phyloP scores from a whole-genome alignment of 2,113 vertebrate species.

The rabbit (Oryctolagus cuniculus) region mOryCun1.1 NC_091435.1:79732001-79732500 shows the following conservation, averaged over 20 bases:
- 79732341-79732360: not conserved
- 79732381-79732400: too few species aligned
- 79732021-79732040: not conserved
- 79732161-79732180: not conserved
- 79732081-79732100: not conserved
- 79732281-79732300: not conserved
- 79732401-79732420: too few species aligned
- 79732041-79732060: not conserved
- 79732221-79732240: not conserved
- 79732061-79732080: not conserved
- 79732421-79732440: too few species aligned
- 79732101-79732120: constrained; percentile 4
- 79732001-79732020: constrained; percentile 43
- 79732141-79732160: constrained; percentile 29
- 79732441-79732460: too few species aligned
- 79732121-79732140: constrained; percentile 34
- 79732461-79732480: too few species aligned
- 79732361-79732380: too few species aligned
- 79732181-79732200: not conserved
- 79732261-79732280: not conserved
- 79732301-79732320: not conserved
- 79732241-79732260: not conserved
- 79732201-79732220: constrained; percentile 22
- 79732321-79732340: not conserved
- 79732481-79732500: not conserved